phyloP scores from a whole-genome alignment of 2,888 invertebrate genomes.

The Drosophila seclusa region DNA sequence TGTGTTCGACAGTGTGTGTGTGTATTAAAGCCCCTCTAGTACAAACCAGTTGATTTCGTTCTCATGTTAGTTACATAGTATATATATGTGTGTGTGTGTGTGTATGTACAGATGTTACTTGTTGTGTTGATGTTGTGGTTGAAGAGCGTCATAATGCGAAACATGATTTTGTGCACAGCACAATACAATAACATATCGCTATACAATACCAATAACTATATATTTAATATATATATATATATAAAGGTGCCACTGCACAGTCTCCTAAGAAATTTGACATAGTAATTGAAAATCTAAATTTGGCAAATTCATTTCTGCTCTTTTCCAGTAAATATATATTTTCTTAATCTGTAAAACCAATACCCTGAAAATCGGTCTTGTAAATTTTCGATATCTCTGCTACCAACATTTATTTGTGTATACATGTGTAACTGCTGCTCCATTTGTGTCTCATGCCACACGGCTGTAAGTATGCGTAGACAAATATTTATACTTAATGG shows the following conservation, averaged over 20 bases:
- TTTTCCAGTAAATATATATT: background rate
- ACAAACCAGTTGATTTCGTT: conserved; percentile 64
- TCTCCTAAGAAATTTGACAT: background rate
- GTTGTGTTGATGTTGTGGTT: conserved; percentile 36
- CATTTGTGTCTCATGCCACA: background rate
- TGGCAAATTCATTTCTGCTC: background rate
- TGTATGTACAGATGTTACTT: background rate
- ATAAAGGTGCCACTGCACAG: background rate
- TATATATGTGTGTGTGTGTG: background rate
- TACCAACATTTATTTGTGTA: background rate
- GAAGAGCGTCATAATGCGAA: conserved; percentile 6
- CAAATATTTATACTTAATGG: background rate
- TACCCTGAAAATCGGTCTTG: background rate
- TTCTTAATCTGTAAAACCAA: background rate
- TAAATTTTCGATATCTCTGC: background rate
- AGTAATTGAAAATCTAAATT: background rate
- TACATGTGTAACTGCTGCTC: background rate
- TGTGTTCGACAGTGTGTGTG: conserved; percentile 5
- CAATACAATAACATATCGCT: background rate
- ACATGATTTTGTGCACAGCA: background rate
- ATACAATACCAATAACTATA: background rate
- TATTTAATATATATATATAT: background rate
- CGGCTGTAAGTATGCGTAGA: background rate
- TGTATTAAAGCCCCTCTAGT: conserved; percentile 18
- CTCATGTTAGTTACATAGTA: conserved; percentile 39